Evolutionary conservation across 2,888 invertebrate species (phyloP), one percentile per base, ranked within the genome.

Genomic region (Phymatocera aterrima): DNA sequence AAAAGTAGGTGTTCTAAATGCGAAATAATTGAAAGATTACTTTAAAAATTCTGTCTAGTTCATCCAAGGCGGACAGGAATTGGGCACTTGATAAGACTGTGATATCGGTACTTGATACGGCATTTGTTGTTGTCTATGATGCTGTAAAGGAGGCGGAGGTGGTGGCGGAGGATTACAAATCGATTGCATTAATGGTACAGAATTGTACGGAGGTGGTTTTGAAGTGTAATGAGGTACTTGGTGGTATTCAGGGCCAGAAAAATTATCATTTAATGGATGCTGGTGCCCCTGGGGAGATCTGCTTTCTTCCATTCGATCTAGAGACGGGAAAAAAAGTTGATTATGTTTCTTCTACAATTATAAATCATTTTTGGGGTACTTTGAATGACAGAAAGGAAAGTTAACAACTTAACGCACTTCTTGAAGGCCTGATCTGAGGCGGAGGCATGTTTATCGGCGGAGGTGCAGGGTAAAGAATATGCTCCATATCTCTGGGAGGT

Each of bases 381-480:
- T n/a, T n/a, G n/a, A n/a, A n/a, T n/a, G n/a, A n/a, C n/a, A n/a
- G n/a, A n/a, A n/a, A n/a, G n/a, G n/a, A n/a, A n/a, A n/a, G n/a
- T n/a, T n/a, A 31, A 74, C 3, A 6, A 18, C 46, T 46, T 64
- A 8, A 80, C 80, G 82, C 83, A 87, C 87, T 87, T 83, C 85
- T 85, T 65, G 85, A 81, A 46, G 86, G 85, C 81, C 89, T 85
- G 78, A 89, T 85, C 80, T 89, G 89, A 40, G 90, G 89, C 3
- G 90, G 90, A 79, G 90, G 89, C 83, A 89, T 85, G 65, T 88
- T 89, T 57, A 86, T 86, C 4, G 89, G 89, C 24, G 88, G 88
- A 64, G 86, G 82, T 15, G 82, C 81, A 0, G 81, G 68, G 68
- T 81, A 83, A 10, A 80, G 75, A 46, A 81, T 61, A 77, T 83